Evolutionary conservation across 2,797 vertebrate genomes (phyloP).

Genomic region (Nyctibius grandis): DNA sequence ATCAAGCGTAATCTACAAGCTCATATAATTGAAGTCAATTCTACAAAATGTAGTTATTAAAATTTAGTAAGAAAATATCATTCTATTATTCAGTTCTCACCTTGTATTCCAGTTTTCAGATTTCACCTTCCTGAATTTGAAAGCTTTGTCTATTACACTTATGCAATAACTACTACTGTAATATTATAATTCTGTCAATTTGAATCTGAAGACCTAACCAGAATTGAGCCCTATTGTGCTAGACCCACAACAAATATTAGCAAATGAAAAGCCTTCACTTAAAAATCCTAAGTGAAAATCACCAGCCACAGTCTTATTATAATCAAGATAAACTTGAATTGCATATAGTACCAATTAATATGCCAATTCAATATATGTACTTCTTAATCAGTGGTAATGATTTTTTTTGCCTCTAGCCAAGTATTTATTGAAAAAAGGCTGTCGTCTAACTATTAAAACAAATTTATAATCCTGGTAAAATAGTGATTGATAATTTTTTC

Average conservation of each 20-base stretch:
- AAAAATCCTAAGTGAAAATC: not conserved
- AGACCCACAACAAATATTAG: not conserved
- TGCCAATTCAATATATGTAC: not conserved
- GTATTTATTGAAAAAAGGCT: not conserved
- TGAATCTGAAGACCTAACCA: not conserved
- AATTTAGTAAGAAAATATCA: not conserved
- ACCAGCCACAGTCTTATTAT: not conserved
- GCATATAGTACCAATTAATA: not conserved
- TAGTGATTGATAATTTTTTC: not conserved
- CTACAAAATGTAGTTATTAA: not conserved
- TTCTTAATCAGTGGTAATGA: not conserved
- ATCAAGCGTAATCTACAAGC: not conserved
- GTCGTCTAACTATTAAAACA: not conserved
- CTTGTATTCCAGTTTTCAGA: not conserved
- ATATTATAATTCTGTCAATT: not conserved
- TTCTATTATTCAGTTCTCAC: not conserved
- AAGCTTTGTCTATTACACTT: not conserved
- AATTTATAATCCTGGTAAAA: not conserved
- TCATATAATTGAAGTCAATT: not conserved
- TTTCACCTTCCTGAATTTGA: not conserved
- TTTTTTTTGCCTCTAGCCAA: not conserved
- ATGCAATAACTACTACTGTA: not conserved
- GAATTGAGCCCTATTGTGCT: not conserved
- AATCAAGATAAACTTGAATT: not conserved
- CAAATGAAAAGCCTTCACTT: not conserved